These are phyloP conservation scores for Eudorcas thomsonii DNA, from an alignment of 2,113 vertebrate species.

Conservation along the genomic window DNA sequence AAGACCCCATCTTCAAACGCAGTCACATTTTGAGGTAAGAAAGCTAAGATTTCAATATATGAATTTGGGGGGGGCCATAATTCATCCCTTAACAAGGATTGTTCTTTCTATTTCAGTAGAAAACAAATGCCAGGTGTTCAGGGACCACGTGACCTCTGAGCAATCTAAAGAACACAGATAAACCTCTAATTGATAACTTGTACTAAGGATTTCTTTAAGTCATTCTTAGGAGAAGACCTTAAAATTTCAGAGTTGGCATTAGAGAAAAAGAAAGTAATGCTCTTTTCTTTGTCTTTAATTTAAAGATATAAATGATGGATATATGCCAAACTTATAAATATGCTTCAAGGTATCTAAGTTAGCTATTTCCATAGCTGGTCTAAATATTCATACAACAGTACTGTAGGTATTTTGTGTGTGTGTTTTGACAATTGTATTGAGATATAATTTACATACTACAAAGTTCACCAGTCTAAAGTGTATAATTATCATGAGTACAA, in stretches of 20 bases:
- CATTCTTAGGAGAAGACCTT: not conserved
- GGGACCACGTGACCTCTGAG: not conserved
- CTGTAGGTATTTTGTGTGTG: not conserved
- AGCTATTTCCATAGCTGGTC: not conserved
- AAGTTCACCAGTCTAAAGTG: not conserved
- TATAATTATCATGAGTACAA: not conserved
- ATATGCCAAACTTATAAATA: not conserved
- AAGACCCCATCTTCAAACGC: not conserved
- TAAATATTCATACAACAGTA: slow-evolving; percentile 35
- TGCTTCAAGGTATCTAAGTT: not conserved
- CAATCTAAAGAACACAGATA: not conserved
- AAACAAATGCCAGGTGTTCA: not conserved
- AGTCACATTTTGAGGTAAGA: not conserved
- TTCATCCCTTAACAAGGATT: not conserved
- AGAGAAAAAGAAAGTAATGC: not conserved
- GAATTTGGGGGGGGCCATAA: not conserved
- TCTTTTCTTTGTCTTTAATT: not conserved
- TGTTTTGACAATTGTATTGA: not conserved
- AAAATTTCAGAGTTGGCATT: not conserved
- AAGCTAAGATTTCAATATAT: not conserved
- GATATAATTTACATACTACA: not conserved
- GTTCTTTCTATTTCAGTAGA: not conserved
- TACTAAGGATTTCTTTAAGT: not conserved
- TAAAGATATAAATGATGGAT: slow-evolving; percentile 18
- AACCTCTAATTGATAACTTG: not conserved